These are phyloP conservation scores for Eupithecia abbreviata DNA, from an alignment of 2,888 invertebrate species.

Conservation along the genomic window DNA sequence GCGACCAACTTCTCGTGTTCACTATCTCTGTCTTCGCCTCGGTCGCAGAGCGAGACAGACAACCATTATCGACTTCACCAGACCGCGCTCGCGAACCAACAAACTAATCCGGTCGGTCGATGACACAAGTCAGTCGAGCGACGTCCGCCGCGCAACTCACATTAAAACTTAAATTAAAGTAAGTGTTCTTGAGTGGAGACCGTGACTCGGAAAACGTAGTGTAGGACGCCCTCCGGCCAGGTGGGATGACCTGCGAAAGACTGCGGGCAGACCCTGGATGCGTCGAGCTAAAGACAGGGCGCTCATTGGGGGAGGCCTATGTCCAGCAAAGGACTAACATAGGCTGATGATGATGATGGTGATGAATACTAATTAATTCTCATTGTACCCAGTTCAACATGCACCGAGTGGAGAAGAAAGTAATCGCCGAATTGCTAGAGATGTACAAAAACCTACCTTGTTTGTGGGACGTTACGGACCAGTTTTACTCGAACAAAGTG, in stretches of 20 bases:
- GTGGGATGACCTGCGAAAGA: too few species aligned
- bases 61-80: not conserved
- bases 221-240: too few species aligned
- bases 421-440: slow-evolving; percentile 1
- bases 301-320: too few species aligned
- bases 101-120: slow-evolving; percentile 5
- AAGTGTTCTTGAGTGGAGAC: too few species aligned
- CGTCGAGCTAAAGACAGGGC: too few species aligned
- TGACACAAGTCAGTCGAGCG: not conserved
- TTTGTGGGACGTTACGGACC: slow-evolving; percentile 4
- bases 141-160: not conserved
- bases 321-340: too few species aligned
- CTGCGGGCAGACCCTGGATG: too few species aligned
- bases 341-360: too few species aligned
- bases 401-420: not conserved
- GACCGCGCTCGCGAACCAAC: not conserved
- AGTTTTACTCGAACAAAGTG: slow-evolving; percentile 11
- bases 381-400: not conserved
- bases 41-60: not conserved
- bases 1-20: slow-evolving; percentile 8
- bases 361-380: not conserved
- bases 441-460: slow-evolving; percentile 10
- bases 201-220: too few species aligned
- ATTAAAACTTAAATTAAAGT: not conserved
- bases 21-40: not conserved